Percentiles rank a stretch among this genome's conserved stretches.
Conservation (phyloP, 2,113 vertebrate genomes). For the Aptenodytes patagonicus region DNA sequence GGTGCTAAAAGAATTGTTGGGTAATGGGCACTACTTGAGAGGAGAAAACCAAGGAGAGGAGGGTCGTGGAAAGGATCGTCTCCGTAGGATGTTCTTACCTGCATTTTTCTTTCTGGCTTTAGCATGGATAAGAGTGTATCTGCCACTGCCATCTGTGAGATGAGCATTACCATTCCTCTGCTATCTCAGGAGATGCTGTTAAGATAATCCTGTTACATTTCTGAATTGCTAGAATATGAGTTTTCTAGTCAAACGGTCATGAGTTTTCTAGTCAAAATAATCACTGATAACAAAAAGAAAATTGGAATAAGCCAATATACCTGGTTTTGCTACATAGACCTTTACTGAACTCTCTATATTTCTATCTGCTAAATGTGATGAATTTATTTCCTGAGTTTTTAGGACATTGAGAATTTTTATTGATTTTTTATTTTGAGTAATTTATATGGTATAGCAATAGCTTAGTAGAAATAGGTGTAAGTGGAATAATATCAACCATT, state of each 20-base stretch:
- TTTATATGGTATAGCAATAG: background rate
- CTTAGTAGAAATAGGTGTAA: background rate
- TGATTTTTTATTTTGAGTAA: background rate
- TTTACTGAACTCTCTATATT: background rate
- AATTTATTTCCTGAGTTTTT: background rate
- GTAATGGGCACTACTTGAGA: background rate
- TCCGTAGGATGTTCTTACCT: background rate
- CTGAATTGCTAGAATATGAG: background rate
- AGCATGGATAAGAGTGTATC: background rate
- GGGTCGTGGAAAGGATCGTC: rapidly evolving
- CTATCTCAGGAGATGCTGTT: background rate
- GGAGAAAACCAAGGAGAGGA: background rate
- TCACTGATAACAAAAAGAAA: background rate
- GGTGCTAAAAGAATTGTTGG: rapidly evolving
- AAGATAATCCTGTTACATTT: background rate
- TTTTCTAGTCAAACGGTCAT: background rate
- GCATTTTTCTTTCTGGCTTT: background rate
- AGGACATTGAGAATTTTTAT: background rate
- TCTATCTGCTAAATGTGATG: background rate
- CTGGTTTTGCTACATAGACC: background rate
- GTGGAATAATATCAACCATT: background rate
- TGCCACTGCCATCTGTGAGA: background rate
- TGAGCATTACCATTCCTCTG: background rate
- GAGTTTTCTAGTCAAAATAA: background rate
- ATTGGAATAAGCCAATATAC: background rate